Percentiles rank a stretch among this genome's conserved stretches.
These are phyloP conservation scores for Galeopterus variegatus DNA, from an alignment of 2,113 vertebrate genomes.

Conservation along the genomic window DNA sequence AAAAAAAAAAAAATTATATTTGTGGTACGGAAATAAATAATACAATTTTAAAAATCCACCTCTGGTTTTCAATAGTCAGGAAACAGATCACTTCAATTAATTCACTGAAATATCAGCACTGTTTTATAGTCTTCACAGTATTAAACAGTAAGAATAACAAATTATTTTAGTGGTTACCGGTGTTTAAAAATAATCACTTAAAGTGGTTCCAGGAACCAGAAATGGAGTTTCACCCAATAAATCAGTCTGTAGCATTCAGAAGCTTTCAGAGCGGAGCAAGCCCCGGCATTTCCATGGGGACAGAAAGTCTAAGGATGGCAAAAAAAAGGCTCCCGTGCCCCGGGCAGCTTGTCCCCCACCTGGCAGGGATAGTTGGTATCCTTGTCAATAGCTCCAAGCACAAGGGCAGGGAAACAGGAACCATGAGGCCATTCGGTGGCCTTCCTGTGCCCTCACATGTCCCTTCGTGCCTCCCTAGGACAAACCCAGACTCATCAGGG, in stretches of 20 bases:
- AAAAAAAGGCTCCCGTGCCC: neutral
- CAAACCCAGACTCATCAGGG: neutral
- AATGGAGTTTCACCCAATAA: conserved; percentile 48
- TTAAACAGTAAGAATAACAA: conserved; percentile 72
- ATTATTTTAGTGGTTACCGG: conserved; percentile 68
- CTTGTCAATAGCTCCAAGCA: neutral
- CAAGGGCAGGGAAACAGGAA: neutral
- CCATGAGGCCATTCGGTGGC: neutral
- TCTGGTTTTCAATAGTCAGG: conserved; percentile 55
- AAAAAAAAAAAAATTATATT: conserved; percentile 19
- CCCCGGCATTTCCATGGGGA: conserved; percentile 11
- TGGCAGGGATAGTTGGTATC: neutral
- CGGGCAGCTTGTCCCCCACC: neutral
- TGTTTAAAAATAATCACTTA: conserved; percentile 70
- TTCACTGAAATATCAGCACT: conserved; percentile 37
- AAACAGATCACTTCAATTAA: conserved; percentile 7
- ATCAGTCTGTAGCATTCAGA: neutral
- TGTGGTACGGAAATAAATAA: conserved; percentile 34
- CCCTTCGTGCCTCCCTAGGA: too few species aligned
- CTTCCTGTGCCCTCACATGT: accelerated
- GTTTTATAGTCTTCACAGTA: conserved; percentile 30
- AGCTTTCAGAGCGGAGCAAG: neutral
- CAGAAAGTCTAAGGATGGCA: neutral
- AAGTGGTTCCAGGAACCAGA: conserved; percentile 43
- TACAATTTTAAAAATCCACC: neutral